These are phyloP conservation scores for Stenichneumon culpator DNA, from an alignment of 2,888 invertebrate species.

Conservation along the genomic window DNA sequence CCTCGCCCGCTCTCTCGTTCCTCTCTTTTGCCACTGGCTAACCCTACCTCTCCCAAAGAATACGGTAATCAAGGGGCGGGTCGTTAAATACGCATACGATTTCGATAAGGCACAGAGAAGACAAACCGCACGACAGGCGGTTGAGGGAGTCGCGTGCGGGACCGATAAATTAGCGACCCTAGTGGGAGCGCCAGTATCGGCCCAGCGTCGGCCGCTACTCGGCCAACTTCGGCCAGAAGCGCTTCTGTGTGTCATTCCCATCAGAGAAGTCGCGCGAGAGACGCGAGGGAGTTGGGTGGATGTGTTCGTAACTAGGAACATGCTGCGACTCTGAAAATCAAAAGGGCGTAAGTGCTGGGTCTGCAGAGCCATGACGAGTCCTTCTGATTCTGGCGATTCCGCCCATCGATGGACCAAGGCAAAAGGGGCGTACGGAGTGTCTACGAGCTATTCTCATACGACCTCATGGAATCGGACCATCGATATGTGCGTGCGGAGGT, in stretches of 20 bases:
- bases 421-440: too few relatives aligned
- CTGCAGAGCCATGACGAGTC: not conserved
- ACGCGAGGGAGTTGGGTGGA: not conserved
- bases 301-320: not conserved
- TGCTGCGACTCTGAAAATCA: not conserved
- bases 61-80: conserved; percentile 61
- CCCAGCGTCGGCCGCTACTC: too few relatives aligned
- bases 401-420: too few relatives aligned
- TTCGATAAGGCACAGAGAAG: conserved; percentile 48
- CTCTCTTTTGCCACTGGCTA: not conserved
- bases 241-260: too few relatives aligned
- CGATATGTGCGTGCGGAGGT: not conserved
- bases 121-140: conserved; percentile 5
- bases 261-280: conserved; percentile 11
- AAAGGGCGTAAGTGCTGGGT: not conserved
- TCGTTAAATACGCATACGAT: conserved; percentile 63
- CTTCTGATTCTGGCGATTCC: not conserved
- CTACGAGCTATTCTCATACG: too few relatives aligned
- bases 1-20: not conserved
- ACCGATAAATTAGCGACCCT: conserved; percentile 58
- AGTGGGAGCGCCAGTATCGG: too few relatives aligned
- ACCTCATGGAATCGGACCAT: too few relatives aligned
- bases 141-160: conserved; percentile 53
- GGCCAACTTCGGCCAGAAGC: too few relatives aligned
- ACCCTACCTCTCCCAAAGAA: conserved; percentile 42